Evolutionary conservation across 37 sponge, comb jelly and placozoan genomes (phyloP), one percentile per base, ranked within the genome.

Genomic region (Haliclona indistincta): DNA sequence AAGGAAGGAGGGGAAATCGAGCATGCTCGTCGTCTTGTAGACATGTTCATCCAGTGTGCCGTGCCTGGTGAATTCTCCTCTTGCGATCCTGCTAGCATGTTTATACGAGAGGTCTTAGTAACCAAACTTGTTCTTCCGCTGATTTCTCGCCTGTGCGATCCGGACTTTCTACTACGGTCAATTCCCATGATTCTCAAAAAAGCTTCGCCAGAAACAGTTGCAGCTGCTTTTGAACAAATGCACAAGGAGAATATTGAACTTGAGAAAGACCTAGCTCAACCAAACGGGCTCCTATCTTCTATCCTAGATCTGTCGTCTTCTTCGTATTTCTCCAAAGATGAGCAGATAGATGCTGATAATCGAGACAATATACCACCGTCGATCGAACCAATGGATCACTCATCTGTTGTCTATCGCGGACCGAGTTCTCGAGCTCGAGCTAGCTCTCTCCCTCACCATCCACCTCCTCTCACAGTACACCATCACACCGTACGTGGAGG

Each of bases 61-160:
- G 37, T 90, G 0, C 91, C 91, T 7, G 42, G 37, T 1, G 53
- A 85, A 29, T 90, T 75, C 72, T 54, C 49, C 43, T 17, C 29
- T 25, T 81, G 86, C 37, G 81, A 76, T n/a, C 19, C 70, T 0
- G 86, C 78, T 10, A 49, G 81, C 49, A 68, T 64, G 41, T 85
- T 90, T 76, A 47, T 90, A 4, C 47, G 91, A 30, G 91, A 90
- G 56, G 19, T 90, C 30, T 74, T 90, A 10, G 54, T 83, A 2
- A 22, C 25, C 13, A 80, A 76, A 32, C 47, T 85, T 29, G 26
- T 90, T 33, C 56, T 43, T 20, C 81, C 86, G 20, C 43, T 90
- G 17, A 10, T 90, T 26, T 38, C 76, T 28, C 63, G 81, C 23
- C 63, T 90, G 3, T 77, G 86, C 22, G 82, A 90, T 36, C 86